Percentiles rank a stretch among this genome's conserved stretches.
Evolutionary conservation across 2,888 invertebrate species (phyloP).

Genomic region (Coenonympha glycerion): DNA sequence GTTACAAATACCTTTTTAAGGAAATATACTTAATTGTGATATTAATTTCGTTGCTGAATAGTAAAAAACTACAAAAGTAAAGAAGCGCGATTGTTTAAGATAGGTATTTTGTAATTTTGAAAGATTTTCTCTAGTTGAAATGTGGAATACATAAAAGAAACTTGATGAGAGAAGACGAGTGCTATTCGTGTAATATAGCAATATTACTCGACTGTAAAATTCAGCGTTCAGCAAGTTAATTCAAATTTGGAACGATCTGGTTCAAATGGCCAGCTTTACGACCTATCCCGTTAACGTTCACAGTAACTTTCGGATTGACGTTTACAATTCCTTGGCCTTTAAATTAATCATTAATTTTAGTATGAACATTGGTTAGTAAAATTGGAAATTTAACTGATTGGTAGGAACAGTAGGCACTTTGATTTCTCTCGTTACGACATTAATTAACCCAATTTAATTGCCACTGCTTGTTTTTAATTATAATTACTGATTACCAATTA

Average conservation of each 20-base stretch:
- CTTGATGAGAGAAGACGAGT: too few relatives aligned
- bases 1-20: too few relatives aligned
- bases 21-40: too few relatives aligned
- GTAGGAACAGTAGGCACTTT: background rate
- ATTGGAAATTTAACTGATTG: background rate
- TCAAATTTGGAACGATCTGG: background rate
- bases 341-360: slow-evolving; percentile 8
- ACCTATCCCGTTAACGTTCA: background rate
- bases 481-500: background rate
- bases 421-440: background rate
- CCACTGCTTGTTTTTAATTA: background rate
- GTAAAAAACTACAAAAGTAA: too few relatives aligned
- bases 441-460: background rate
- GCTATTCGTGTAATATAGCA: too few relatives aligned
- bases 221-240: background rate
- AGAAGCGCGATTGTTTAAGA: too few relatives aligned
- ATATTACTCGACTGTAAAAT: background rate
- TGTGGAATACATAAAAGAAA: too few relatives aligned
- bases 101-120: too few relatives aligned
- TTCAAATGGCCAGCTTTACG: slow-evolving; percentile 7
- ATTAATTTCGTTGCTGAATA: too few relatives aligned
- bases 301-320: slow-evolving; percentile 3
- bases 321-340: background rate
- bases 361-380: background rate
- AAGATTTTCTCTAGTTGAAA: too few relatives aligned